These are phyloP conservation scores for Dendrocincla fuliginosa DNA, from an alignment of 2,797 vertebrate species.

Conservation along the genomic window DNA sequence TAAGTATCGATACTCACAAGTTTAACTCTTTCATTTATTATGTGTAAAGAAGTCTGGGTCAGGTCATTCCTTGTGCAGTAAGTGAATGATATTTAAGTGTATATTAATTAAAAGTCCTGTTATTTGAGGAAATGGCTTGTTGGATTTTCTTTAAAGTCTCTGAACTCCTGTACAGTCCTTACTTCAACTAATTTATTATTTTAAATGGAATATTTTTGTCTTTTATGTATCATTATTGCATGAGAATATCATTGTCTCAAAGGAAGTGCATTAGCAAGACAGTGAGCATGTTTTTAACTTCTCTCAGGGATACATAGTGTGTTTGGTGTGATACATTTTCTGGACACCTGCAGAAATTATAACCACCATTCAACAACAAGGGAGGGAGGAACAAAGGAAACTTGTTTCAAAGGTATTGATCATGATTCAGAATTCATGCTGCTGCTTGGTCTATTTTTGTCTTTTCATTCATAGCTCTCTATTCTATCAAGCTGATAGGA, in stretches of 20 bases:
- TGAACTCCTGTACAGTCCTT: not conserved
- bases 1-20: not conserved
- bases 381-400: accelerated
- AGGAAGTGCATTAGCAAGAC: not conserved
- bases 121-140: not conserved
- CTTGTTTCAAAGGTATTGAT: not conserved
- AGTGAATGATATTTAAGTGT: not conserved
- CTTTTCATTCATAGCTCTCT: not conserved
- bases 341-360: not conserved
- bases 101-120: not conserved
- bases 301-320: not conserved
- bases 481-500: not conserved
- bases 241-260: not conserved
- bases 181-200: not conserved
- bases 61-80: not conserved
- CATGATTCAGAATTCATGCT: not conserved
- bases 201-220: not conserved
- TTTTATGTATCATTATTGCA: not conserved
- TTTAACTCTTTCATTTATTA: not conserved
- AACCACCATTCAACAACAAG: not conserved
- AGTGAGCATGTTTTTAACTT: not conserved
- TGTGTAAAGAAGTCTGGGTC: not conserved
- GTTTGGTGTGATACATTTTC: not conserved
- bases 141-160: not conserved
- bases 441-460: not conserved